phyloP scores from a whole-genome alignment of 37 sponge, comb jelly and placozoan genomes.

The Haliclona indistincta region DNA sequence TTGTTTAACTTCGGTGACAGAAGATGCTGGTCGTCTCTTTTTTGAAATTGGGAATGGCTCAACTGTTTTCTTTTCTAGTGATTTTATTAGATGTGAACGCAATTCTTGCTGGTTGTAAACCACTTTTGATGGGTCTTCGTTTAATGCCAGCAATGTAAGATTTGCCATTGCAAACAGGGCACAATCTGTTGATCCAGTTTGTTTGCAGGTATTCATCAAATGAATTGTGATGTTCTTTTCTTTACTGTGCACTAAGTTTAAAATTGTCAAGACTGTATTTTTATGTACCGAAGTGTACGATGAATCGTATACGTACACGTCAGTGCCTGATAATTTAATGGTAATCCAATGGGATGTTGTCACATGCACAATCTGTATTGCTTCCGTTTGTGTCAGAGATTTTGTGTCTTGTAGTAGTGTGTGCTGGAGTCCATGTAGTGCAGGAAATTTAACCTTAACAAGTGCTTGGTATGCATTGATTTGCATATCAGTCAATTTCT shows the following conservation, averaged over 20 bases:
- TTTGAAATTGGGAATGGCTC: constrained; percentile 21
- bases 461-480: no score
- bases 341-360: constrained; percentile 30
- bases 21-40: constrained; percentile 11
- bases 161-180: constrained; percentile 29
- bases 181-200: constrained; percentile 25
- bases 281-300: constrained; percentile 7
- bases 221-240: constrained; percentile 1
- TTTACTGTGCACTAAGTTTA: constrained; percentile 4
- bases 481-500: no score
- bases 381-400: constrained; percentile 3
- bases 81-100: constrained; percentile 1
- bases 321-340: neutral
- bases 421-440: no score
- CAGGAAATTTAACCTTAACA: no score
- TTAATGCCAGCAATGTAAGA: constrained; percentile 11
- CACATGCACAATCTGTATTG: constrained; percentile 25
- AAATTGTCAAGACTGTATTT: constrained; percentile 18
- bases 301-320: constrained; percentile 20
- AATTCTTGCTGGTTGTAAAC: constrained; percentile 19
- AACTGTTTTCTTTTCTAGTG: constrained; percentile 5
- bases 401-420: constrained; percentile 19
- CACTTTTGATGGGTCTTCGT: constrained; percentile 6
- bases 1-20: constrained; percentile 5
- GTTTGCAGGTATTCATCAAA: constrained; percentile 31